Evolutionary conservation across 2,888 invertebrate genomes (phyloP).

Genomic region (Bombylius discolor): DNA sequence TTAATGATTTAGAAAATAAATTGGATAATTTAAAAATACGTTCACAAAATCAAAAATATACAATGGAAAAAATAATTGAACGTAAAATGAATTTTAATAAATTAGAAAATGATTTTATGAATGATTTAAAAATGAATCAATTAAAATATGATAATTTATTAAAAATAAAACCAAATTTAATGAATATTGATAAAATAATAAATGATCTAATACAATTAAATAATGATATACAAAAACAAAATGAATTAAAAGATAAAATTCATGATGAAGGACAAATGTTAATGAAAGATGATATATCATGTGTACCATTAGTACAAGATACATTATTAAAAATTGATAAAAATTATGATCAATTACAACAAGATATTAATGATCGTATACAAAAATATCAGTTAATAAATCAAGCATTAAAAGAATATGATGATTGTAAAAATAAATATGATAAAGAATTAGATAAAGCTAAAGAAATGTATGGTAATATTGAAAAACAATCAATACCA

Average conservation of each 20-base stretch:
- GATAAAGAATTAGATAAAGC: conserved; percentile 57
- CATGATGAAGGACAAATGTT: conserved; percentile 64
- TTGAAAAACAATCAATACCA: conserved; percentile 45
- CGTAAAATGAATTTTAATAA: conserved; percentile 68
- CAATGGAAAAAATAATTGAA: conserved; percentile 55
- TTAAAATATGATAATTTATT: conserved; percentile 26
- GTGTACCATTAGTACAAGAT: conserved; percentile 67
- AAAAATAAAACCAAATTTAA: conserved; percentile 25
- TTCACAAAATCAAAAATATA: conserved; percentile 51
- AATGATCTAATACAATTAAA: conserved; percentile 42
- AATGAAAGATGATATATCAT: conserved; percentile 69
- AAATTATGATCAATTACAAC: conserved; percentile 67
- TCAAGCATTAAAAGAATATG: conserved; percentile 59
- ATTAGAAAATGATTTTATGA: conserved; percentile 54
- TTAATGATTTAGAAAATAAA: conserved; percentile 60
- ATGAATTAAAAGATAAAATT: conserved; percentile 52
- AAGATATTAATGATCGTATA: conserved; percentile 59
- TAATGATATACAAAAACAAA: conserved; percentile 44
- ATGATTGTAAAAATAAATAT: conserved; percentile 57
- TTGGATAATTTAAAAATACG: conserved; percentile 53
- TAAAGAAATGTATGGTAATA: conserved; percentile 48
- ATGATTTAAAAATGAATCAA: conserved; percentile 44
- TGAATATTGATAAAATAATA: conserved; percentile 35
- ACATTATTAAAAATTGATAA: conserved; percentile 63
- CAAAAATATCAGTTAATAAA: conserved; percentile 60